Conservation (phyloP, 2,113 vertebrate species). For the Lepus americanus region DNA sequence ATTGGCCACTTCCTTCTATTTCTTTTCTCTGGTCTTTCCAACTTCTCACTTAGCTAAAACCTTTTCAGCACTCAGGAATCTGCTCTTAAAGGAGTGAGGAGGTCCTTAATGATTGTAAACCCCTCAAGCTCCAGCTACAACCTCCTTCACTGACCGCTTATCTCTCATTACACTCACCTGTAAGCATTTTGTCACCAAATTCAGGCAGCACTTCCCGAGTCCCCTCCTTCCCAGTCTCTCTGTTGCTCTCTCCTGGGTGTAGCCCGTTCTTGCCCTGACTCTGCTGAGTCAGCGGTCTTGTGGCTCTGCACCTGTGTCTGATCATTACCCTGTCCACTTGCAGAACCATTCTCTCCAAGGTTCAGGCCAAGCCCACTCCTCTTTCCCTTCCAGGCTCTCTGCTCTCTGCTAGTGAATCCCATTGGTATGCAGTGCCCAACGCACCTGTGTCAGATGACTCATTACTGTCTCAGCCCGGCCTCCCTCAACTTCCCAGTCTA, state of each 20-base stretch:
- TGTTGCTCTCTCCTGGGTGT: neutral
- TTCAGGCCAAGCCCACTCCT: too few species aligned
- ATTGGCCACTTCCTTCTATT: neutral
- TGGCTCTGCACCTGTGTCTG: neutral
- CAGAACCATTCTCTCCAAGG: neutral
- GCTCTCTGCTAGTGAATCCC: neutral
- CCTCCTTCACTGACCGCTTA: neutral
- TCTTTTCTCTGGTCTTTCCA: neutral
- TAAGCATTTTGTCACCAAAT: neutral
- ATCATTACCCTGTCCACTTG: neutral
- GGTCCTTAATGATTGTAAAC: rapidly evolving
- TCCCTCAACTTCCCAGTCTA: neutral
- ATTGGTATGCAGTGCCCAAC: neutral
- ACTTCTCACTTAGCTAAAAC: neutral
- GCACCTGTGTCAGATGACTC: neutral
- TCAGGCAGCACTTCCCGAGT: neutral
- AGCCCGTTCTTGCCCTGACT: too few species aligned
- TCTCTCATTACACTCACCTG: neutral
- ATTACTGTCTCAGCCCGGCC: neutral
- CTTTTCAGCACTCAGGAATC: neutral
- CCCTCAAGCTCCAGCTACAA: neutral
- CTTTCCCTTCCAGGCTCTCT: neutral
- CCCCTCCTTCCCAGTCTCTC: neutral
- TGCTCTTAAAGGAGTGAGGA: neutral
- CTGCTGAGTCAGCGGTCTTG: neutral